These are phyloP conservation scores for Sphaeramia orbicularis DNA, from an alignment of 2,797 vertebrate species.

Conservation along the genomic window DNA sequence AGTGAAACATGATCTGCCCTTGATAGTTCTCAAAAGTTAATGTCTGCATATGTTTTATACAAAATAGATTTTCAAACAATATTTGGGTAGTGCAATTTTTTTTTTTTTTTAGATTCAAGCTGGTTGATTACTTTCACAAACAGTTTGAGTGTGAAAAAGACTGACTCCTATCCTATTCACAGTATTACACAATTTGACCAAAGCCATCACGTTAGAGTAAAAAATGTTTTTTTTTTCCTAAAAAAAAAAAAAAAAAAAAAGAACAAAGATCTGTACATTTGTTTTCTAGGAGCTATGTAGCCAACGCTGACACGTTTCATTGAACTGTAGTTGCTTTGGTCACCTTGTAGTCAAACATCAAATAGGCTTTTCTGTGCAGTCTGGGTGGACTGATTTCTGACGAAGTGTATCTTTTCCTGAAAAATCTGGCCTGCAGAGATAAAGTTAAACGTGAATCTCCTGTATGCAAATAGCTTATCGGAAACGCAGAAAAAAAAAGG, in stretches of 20 bases:
- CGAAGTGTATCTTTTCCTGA: slow-evolving; percentile 62
- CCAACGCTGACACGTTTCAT: slow-evolving; percentile 47
- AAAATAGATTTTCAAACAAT: slow-evolving; percentile 86
- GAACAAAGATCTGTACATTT: slow-evolving; percentile 66
- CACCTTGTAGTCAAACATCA: slow-evolving; percentile 72
- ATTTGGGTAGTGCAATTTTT: slow-evolving; percentile 84
- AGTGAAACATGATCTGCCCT: slow-evolving; percentile 81
- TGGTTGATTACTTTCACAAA: slow-evolving; percentile 87
- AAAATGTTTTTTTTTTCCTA: slow-evolving; percentile 31
- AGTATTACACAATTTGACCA: slow-evolving; percentile 81
- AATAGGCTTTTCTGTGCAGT: slow-evolving; percentile 59
- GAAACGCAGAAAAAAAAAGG: slow-evolving; percentile 38
- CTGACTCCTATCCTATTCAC: slow-evolving; percentile 80
- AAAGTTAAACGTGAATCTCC: slow-evolving; percentile 62
- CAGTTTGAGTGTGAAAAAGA: slow-evolving; percentile 81
- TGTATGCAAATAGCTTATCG: slow-evolving; percentile 75
- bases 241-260: slow-evolving; percentile 18
- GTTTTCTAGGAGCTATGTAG: slow-evolving; percentile 53
- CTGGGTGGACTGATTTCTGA: slow-evolving; percentile 46
- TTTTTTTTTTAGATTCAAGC: slow-evolving; percentile 75
- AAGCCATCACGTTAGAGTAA: slow-evolving; percentile 61
- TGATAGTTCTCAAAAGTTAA: slow-evolving; percentile 81
- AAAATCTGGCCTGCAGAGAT: slow-evolving; percentile 78
- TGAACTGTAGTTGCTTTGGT: slow-evolving; percentile 77
- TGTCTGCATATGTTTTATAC: slow-evolving; percentile 85